These are phyloP conservation scores for Halesus radiatus DNA, from an alignment of 1,140 invertebrate species.

Conservation along the genomic window DNA sequence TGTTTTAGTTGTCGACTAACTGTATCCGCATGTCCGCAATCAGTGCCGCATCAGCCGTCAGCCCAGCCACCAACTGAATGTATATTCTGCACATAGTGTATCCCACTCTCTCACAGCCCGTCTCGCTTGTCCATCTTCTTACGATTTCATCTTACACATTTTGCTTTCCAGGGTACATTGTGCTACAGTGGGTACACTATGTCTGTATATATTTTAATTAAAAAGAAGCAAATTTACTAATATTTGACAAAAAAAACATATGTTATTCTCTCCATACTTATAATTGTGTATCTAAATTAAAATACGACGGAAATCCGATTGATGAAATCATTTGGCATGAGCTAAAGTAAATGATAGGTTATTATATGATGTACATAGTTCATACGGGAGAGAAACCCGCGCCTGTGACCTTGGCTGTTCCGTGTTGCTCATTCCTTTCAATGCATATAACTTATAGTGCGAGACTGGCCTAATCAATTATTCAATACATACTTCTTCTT, in stretches of 20 bases:
- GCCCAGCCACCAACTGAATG: slow-evolving; percentile 7
- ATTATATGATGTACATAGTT: slow-evolving; percentile 53
- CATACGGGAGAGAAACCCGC: slow-evolving; percentile 47
- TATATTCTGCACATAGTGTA: slow-evolving; percentile 30
- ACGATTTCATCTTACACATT: not conserved
- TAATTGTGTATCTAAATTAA: slow-evolving; percentile 56
- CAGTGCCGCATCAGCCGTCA: too few relatives aligned
- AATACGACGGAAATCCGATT: slow-evolving; percentile 49
- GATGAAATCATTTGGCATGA: slow-evolving; percentile 51
- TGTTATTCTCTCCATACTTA: slow-evolving; percentile 56
- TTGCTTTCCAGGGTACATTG: slow-evolving; percentile 3
- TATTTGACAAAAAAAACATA: slow-evolving; percentile 46
- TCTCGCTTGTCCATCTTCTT: not conserved
- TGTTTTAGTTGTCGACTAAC: not conserved
- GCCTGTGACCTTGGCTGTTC: slow-evolving; percentile 53
- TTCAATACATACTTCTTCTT: not conserved
- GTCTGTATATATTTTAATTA: slow-evolving; percentile 47
- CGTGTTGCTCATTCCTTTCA: not conserved
- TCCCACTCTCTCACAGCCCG: not conserved
- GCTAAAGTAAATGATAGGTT: slow-evolving; percentile 54
- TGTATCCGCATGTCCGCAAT: too few relatives aligned
- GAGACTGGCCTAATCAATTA: slow-evolving; percentile 43
- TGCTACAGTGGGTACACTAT: slow-evolving; percentile 41
- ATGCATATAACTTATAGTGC: slow-evolving; percentile 2
- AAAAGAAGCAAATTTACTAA: slow-evolving; percentile 34